Evolutionary conservation across 2,797 vertebrate genomes (phyloP).

Genomic region (Scarus forsteni): DNA sequence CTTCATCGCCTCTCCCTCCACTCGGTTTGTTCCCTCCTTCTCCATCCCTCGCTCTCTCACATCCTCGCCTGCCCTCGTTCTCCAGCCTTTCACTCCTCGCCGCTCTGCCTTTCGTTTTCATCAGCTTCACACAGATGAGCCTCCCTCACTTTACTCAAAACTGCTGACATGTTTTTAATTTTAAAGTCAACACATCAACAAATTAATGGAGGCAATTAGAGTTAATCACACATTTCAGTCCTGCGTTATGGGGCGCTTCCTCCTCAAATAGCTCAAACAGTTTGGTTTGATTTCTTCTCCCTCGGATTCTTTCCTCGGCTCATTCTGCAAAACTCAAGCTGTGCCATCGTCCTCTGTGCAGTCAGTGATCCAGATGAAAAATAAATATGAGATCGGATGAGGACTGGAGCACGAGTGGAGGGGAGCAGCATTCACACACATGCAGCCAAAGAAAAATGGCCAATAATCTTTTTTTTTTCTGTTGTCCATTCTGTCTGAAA

Average conservation of each 20-base stretch:
- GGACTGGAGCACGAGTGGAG: no score
- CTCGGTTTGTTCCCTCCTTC: conserved; percentile 23
- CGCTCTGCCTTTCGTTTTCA: background rate
- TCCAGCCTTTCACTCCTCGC: conserved; percentile 38
- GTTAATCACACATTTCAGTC: background rate
- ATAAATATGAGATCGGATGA: no score
- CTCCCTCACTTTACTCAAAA: no score
- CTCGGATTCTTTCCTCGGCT: background rate
- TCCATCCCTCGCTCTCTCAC: conserved; percentile 14
- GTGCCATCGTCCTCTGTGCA: no score
- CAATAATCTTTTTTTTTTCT: no score
- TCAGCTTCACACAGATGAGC: background rate
- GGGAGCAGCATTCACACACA: no score
- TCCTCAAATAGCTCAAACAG: background rate
- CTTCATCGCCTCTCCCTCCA: conserved; percentile 16
- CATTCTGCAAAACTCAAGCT: background rate
- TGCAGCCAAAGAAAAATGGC: no score
- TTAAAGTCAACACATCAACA: conserved; percentile 12
- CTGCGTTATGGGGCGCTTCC: background rate
- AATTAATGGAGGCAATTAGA: conserved; percentile 15
- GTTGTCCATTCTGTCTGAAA: no score
- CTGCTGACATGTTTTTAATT: background rate
- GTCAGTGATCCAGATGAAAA: no score
- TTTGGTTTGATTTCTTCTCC: background rate
- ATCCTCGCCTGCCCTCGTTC: conserved; percentile 35